Evolutionary conservation across 2,113 vertebrate genomes (phyloP), one percentile per base, ranked within the genome.

Genomic region (Pelmatolapia mariae): DNA sequence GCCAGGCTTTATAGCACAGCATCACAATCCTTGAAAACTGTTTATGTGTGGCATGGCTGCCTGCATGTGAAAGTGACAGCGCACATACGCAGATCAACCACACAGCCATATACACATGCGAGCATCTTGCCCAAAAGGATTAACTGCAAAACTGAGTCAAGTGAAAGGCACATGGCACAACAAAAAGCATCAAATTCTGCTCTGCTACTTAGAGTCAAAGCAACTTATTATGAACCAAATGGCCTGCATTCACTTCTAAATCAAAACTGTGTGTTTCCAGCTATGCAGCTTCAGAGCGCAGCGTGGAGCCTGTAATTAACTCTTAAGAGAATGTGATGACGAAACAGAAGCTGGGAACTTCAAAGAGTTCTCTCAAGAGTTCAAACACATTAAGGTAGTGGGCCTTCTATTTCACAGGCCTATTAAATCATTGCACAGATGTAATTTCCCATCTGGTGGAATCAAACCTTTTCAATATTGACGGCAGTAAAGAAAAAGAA

Each of bases 301-400:
- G 92, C 82, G 5, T 12, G 84, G 50, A 82, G 90, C 73, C 89
- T 56, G 79, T 94, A 92, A 95, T 94, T 94, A 94, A 91, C 89
- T 90, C 68, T 85, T 38, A 5, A 52, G 66, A 89, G 90, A 94
- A 93, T 85, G 88, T 84, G 87, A 91, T 92, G 94, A 93, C 56
- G 89, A 94, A 94, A 95, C 89, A 85, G 87, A 86, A 82, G 87
- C 88, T 19, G 83, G 38, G 53, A 87, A 90, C 93, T 93, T 95
- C 93, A 94, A 94, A 94, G 53, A 81, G 85, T 82, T 81, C 91
- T 88, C 86, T 91, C 89, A 36, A 81, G 85, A 88, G 83, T 86
- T 93, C 85, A 89, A 82, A 93, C 88, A 81, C 91, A 89, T 89
- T 63, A 87, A 73, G 91, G 87, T 92, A 89, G 90, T 40, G 78